Evolutionary conservation across 2,888 invertebrate genomes (phyloP).

Genomic region (Oscheius onirici): DNA sequence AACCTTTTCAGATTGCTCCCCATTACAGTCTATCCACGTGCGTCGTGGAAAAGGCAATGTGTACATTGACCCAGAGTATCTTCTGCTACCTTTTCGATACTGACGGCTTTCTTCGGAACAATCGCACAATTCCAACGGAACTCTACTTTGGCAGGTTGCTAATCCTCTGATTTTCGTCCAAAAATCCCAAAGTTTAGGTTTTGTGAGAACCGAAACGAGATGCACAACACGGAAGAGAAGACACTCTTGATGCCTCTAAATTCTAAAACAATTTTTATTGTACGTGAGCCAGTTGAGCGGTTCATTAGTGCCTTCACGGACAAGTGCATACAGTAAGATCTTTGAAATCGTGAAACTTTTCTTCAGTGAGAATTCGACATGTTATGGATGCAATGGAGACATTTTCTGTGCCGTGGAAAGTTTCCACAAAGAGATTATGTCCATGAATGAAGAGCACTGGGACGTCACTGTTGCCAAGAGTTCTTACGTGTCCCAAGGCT

Average conservation of each 20-base stretch:
- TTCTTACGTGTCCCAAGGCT: neutral
- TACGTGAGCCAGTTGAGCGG: neutral
- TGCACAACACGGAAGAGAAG: neutral
- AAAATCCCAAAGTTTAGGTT: neutral
- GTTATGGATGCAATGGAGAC: constrained; percentile 7
- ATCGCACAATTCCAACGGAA: neutral
- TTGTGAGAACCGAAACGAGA: constrained; percentile 17
- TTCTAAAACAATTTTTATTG: neutral
- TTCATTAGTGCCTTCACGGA: neutral
- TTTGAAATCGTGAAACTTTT: too few species aligned
- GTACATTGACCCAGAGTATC: neutral
- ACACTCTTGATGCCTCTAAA: neutral
- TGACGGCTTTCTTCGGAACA: neutral
- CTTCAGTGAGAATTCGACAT: constrained; percentile 8
- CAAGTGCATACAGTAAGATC: neutral
- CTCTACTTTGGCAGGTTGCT: neutral
- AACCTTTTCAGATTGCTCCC: neutral
- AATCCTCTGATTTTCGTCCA: neutral
- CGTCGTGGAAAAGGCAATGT: neutral
- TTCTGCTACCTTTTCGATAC: neutral
- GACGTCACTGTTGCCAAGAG: neutral
- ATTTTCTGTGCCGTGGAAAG: constrained; percentile 14
- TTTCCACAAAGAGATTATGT: constrained; percentile 1
- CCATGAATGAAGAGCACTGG: neutral
- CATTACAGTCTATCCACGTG: neutral